These are phyloP conservation scores for Chelon auratus DNA, from an alignment of 2,797 vertebrate species.

Conservation along the genomic window DNA sequence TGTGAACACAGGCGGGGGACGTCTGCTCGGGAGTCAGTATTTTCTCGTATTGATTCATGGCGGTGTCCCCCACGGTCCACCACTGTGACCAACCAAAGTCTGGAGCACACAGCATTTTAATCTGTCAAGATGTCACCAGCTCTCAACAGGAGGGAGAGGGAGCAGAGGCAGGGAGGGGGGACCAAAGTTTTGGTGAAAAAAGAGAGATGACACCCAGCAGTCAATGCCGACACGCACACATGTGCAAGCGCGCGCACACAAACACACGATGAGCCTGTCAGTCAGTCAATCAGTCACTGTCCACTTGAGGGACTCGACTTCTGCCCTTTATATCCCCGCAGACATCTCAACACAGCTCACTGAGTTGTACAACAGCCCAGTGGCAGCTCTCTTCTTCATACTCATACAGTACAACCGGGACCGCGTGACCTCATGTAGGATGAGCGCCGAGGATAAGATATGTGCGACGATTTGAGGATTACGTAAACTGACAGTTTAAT, in stretches of 20 bases:
- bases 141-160: slow-evolving; percentile 26
- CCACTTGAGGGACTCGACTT: slow-evolving; percentile 68
- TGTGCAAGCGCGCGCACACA: slow-evolving; percentile 27
- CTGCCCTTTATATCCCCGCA: slow-evolving; percentile 60
- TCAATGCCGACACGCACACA: slow-evolving; percentile 33
- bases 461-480: not conserved
- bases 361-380: slow-evolving; percentile 40
- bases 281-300: slow-evolving; percentile 70
- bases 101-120: slow-evolving; percentile 64
- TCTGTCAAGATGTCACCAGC: slow-evolving; percentile 77
- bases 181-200: slow-evolving; percentile 43
- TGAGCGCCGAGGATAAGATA: not conserved
- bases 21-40: slow-evolving; percentile 48
- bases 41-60: slow-evolving; percentile 69
- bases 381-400: slow-evolving; percentile 18
- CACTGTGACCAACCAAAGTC: slow-evolving; percentile 58
- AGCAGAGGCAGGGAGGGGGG: slow-evolving; percentile 8
- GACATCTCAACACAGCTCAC: slow-evolving; percentile 66
- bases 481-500: not conserved
- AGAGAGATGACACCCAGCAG: slow-evolving; percentile 66
- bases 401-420: slow-evolving; percentile 16
- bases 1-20: slow-evolving; percentile 2
- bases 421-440: slow-evolving; percentile 8
- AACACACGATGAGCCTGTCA: slow-evolving; percentile 48
- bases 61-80: slow-evolving; percentile 49